Evolutionary conservation across 2,888 invertebrate genomes (phyloP), one percentile per base, ranked within the genome.

Genomic region (Tryphoninae sp.): DNA sequence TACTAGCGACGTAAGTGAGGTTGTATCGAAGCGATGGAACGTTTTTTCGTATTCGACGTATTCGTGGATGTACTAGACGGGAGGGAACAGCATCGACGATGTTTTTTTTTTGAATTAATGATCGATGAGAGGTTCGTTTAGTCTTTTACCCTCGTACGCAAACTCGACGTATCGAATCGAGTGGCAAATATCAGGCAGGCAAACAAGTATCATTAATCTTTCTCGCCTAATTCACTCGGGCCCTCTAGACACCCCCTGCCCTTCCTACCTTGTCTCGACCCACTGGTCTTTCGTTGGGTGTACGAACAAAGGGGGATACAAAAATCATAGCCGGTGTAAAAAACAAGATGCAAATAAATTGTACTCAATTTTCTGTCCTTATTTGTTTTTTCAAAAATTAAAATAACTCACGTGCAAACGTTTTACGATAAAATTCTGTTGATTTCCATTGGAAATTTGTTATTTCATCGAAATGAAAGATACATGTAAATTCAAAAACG

Each of bases 131-230:
- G 82, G 85, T 45, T 80, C 49, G 58, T 71, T 77, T 45, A 58
- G 61, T 76, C 19, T 16, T 68, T 72, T 79, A 49, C 40, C 75
- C 55, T 83, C 83, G 76, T 86, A 84, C 85, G 86, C 85, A 87
- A 89, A 88, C 88, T 87, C 87, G 87, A 88, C 87, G 87, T 89
- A 90, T 89, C 90, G 89, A 90, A 90, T 90, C 87, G 88, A 84
- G 87, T 86, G 87, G 87, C 89, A 89, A 89, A 88, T 86, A 86
- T 83, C 33, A 33, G 79, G 84, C 81, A 68, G 51, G 26, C 73
- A 69, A 40, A 58, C 64, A 58, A 81, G 83, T 81, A 87, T 89
- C 90, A 88, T 90, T 83, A 87, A 87, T 87, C 87, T 87, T 86
- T 65, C 73, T 81, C 83, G 72, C 77, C 83, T 79, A 81, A 80